These are phyloP conservation scores for Lepidocyrtinus sp. DNA, from an alignment of 2,888 invertebrate genomes.

Conservation along the genomic window DNA sequence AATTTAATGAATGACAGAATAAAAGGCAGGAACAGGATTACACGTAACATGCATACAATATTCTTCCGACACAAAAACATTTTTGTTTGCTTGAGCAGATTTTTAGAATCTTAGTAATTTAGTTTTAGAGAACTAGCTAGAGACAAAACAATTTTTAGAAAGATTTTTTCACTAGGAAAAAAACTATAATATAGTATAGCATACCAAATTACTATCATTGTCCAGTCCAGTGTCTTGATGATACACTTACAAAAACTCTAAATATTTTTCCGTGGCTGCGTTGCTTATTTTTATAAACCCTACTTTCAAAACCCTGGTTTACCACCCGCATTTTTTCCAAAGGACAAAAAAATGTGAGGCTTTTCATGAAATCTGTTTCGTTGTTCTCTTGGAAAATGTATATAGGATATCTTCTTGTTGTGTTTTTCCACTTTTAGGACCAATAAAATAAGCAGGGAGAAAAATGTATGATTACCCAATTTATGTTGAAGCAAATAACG, in stretches of 20 bases:
- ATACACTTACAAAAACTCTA: not conserved
- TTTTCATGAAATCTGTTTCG: not conserved
- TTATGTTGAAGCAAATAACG: not conserved
- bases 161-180: not conserved
- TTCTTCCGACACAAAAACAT: not conserved
- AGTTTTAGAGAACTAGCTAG: not conserved
- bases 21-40: too few relatives aligned
- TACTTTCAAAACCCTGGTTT: not conserved
- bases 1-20: not conserved
- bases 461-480: not conserved
- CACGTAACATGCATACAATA: not conserved
- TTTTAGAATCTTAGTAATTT: not conserved
- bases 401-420: not conserved
- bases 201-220: not conserved
- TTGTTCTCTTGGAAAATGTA: not conserved
- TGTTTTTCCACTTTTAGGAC: constrained; percentile 6
- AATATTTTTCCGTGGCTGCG: constrained; percentile 26
- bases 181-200: not conserved
- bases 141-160: not conserved
- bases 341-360: constrained; percentile 1
- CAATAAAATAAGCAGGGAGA: constrained; percentile 2
- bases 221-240: constrained; percentile 9
- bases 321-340: not conserved
- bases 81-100: not conserved
- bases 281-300: constrained; percentile 19